phyloP scores from a whole-genome alignment of 1,140 invertebrate species.

The silkworm (Bombyx mori) region DNA sequence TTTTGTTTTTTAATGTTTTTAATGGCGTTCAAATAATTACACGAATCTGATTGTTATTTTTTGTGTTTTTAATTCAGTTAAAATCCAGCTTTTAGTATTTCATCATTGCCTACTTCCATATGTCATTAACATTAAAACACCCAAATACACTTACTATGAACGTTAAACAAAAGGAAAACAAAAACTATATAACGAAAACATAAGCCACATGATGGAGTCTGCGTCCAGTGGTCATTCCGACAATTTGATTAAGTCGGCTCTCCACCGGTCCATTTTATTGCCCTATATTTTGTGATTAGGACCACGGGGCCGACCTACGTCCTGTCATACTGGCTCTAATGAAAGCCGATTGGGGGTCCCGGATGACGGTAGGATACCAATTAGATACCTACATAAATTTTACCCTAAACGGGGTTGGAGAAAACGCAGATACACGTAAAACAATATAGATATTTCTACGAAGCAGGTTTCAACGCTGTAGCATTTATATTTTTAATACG shows the following conservation, averaged over 20 bases:
- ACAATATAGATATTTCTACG: too few species aligned
- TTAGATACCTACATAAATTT: too few species aligned
- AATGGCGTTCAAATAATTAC: too few species aligned
- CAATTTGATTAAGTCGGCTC: slow-evolving; percentile 58
- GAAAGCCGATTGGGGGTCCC: slow-evolving; percentile 16
- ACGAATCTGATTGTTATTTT: too few species aligned
- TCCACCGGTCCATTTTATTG: slow-evolving; percentile 52
- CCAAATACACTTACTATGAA: background rate
- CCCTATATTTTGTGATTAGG: slow-evolving; percentile 66
- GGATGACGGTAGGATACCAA: too few species aligned
- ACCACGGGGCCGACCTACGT: slow-evolving; percentile 27
- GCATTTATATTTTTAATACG: too few species aligned
- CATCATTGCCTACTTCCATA: background rate
- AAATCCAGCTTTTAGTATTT: too few species aligned
- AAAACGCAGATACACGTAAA: too few species aligned
- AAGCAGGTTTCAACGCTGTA: too few species aligned
- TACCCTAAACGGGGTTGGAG: too few species aligned
- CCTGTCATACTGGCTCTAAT: slow-evolving; percentile 24
- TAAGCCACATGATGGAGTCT: slow-evolving; percentile 15
- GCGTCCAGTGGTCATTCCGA: slow-evolving; percentile 39
- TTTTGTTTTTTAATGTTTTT: too few species aligned
- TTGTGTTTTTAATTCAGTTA: too few species aligned
- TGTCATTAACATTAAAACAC: background rate
- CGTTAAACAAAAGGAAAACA: background rate
- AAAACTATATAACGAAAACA: slow-evolving; percentile 10